Evolutionary conservation across 2,888 invertebrate genomes (phyloP), one percentile per base, ranked within the genome.

Genomic region (Uloborus plumipes): DNA sequence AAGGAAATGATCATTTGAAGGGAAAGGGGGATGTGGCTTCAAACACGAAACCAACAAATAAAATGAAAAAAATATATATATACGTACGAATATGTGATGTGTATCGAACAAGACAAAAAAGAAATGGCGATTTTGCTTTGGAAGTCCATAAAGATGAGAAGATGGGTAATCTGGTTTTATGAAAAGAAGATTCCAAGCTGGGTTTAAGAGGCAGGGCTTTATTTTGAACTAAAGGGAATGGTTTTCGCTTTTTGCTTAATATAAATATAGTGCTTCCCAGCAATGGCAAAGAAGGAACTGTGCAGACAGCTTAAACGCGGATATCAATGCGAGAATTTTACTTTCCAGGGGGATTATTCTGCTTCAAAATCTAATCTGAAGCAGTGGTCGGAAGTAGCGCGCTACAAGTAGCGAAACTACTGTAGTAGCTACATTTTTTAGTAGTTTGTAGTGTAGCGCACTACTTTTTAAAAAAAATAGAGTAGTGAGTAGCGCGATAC

Each of bases 201-300:
- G 53, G 51, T 64, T 58, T 31, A 65, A 72, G 70, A 31, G 20
- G 55, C 9, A 58, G 58, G 49, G 73, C 67, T 72, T 72, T 73
- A 79, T 79, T 66, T 61, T 53, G 61, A 73, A 79, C 72, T 78
- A 78, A 78, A 78, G 78, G 65, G 66, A 78, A 78, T 72, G 65
- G 59, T 65, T 72, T 78, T 26, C 18, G 20, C 39, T 62, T 62
- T 64, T 64, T 64, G 13, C 14, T 64, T 64, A 39, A 47, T 64
- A 64, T 47, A 64, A 64, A 64, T 64, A 64, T 64, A 64, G 47
- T 64, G 47, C 39, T 64, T 64, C 47, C 31, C 18, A 16, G 64
- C 18, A 18, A 18, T 47, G 64, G 64, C n/a, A 47, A 47, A 47
- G 39, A 39, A 39, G 26, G 59, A 69, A 47, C 51, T 20, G 58